A percentile compares a stretch with the other conserved stretches of the same genome.
Evolutionary conservation across 2,797 vertebrate genomes (phyloP).

Genomic region (Aphelocoma californica): DNA sequence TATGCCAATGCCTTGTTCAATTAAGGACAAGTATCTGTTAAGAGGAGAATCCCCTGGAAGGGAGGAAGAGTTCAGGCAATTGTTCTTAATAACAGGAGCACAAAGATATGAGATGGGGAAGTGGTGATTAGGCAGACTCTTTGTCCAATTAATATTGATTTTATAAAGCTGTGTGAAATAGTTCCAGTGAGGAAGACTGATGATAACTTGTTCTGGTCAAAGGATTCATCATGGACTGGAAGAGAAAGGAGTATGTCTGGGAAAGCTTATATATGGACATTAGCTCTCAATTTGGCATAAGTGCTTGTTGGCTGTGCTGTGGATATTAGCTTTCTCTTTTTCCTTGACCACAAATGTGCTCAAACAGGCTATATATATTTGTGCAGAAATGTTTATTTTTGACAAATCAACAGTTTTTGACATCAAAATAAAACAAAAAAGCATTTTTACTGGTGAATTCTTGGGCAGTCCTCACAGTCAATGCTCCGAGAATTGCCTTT

Average conservation of each 20-base stretch:
- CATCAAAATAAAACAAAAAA: neutral
- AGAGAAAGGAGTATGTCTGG: neutral
- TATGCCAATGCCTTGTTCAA: neutral
- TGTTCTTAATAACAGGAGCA: neutral
- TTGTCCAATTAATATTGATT: neutral
- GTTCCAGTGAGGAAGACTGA: neutral
- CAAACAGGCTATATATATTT: neutral
- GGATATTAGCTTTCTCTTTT: neutral
- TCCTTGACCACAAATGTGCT: neutral
- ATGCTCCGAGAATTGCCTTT: neutral
- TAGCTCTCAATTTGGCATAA: neutral
- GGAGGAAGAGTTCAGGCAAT: neutral
- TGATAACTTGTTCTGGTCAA: neutral
- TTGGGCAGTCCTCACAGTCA: neutral
- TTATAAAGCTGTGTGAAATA: neutral
- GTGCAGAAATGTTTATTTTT: conserved; percentile 40
- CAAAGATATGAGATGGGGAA: neutral
- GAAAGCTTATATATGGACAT: neutral
- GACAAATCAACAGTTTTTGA: conserved; percentile 48
- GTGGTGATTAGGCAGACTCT: neutral
- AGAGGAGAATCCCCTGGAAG: neutral
- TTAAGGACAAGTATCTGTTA: neutral
- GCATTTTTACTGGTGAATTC: conserved; percentile 8
- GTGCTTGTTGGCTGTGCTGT: neutral
- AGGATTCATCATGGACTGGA: neutral